Evolutionary conservation across 2,113 vertebrate genomes (phyloP).

Genomic region (Macaca mulatta): DNA sequence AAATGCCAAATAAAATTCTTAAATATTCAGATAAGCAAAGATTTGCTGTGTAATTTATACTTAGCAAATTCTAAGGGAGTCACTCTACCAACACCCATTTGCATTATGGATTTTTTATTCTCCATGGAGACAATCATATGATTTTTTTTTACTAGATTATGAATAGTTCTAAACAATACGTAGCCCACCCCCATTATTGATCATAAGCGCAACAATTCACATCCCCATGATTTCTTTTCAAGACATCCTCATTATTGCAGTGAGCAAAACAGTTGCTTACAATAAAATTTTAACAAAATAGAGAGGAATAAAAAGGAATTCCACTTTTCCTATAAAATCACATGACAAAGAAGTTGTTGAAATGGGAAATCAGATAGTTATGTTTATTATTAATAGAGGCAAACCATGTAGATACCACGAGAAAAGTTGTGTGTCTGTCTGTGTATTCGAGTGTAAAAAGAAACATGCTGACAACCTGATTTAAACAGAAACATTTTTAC

Average conservation of each 20-base stretch:
- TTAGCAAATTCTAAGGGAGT: not conserved
- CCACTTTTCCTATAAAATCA: not conserved
- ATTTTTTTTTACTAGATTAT: not conserved
- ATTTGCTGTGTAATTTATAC: not conserved
- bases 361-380: not conserved
- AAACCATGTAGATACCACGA: not conserved
- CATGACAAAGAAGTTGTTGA: not conserved
- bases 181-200: not conserved
- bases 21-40: not conserved
- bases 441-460: not conserved
- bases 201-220: not conserved
- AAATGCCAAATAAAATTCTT: not conserved
- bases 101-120: not conserved
- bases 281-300: not conserved
- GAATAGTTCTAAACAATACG: not conserved
- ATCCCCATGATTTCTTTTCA: not conserved
- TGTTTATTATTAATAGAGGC: not conserved
- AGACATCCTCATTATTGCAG: not conserved
- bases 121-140: not conserved
- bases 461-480: not conserved
- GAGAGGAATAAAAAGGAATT: not conserved
- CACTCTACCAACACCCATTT: not conserved
- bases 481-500: not conserved
- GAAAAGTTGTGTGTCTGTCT: not conserved
- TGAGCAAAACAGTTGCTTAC: not conserved